phyloP scores from a whole-genome alignment of 2,797 vertebrate genomes.

The Heliangelus exortis region DNA sequence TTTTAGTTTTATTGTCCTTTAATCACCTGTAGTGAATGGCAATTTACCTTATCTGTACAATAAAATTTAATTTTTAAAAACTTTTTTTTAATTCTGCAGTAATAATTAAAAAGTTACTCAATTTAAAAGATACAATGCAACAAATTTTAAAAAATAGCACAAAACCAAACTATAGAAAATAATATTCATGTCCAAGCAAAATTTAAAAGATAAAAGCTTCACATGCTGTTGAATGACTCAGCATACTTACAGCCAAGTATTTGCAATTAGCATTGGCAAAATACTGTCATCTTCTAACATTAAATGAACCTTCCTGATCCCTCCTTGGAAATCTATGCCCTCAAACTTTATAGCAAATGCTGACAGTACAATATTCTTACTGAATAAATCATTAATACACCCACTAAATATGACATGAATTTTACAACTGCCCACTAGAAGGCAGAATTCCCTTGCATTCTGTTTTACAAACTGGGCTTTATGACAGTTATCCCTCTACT shows the following conservation, averaged over 20 bases:
- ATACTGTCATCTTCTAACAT: neutral
- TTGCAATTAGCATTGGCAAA: neutral
- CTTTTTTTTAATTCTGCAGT: neutral
- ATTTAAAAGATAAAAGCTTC: neutral
- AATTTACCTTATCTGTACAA: neutral
- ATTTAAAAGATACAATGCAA: neutral
- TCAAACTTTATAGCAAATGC: slow-evolving; percentile 1
- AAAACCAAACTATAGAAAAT: neutral
- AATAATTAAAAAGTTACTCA: neutral
- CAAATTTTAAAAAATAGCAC: neutral
- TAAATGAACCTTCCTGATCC: neutral
- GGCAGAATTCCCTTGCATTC: slow-evolving; percentile 51
- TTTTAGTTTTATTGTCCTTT: neutral
- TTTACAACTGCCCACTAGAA: slow-evolving; percentile 68
- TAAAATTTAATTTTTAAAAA: too few relatives aligned
- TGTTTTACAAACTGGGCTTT: neutral
- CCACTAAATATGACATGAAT: neutral
- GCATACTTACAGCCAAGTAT: neutral
- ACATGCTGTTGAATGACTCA: slow-evolving; percentile 11
- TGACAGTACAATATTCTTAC: neutral
- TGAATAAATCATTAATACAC: neutral
- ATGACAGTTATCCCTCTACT: neutral
- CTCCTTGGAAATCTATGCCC: neutral
- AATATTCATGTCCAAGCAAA: neutral
- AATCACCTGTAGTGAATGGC: neutral